A percentile compares a stretch with the other conserved stretches of the same genome.
phyloP scores from a whole-genome alignment of 2,797 vertebrate genomes.

The Chloroceryle amazona region DNA sequence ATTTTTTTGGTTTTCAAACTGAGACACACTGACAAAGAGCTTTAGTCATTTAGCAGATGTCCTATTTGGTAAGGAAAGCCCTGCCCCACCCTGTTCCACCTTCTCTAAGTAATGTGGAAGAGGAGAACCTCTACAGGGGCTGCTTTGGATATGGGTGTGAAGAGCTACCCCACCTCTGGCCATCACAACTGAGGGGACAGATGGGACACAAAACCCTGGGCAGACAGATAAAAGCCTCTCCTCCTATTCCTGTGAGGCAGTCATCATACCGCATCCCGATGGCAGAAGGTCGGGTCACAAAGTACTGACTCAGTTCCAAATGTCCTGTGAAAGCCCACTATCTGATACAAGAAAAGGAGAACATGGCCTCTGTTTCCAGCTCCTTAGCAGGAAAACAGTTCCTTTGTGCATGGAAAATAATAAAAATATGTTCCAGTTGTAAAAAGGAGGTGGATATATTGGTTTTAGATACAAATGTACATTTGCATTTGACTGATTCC shows the following conservation, averaged over 20 bases:
- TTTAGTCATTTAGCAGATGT: not conserved
- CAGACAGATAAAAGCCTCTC: not conserved
- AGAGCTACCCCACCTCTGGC: not conserved
- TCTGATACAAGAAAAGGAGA: not conserved
- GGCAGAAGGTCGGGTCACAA: not conserved
- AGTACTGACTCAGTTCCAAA: not conserved
- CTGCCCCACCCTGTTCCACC: not conserved
- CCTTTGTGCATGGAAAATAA: not conserved
- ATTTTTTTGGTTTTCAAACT: not conserved
- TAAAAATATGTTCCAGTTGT: not conserved
- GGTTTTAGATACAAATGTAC: not conserved
- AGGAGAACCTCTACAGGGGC: not conserved
- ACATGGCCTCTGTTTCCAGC: not conserved
- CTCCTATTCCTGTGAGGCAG: not conserved
- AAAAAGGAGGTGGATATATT: not conserved
- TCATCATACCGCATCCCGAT: not conserved
- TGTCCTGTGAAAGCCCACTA: not conserved
- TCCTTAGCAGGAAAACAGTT: not conserved
- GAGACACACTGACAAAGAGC: not conserved
- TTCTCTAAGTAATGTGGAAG: not conserved
- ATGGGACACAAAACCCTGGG: not conserved
- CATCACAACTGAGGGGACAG: accelerated
- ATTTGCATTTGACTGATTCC: not conserved
- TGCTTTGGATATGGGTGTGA: not conserved
- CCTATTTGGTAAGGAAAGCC: not conserved